Evolutionary conservation across 2,888 invertebrate genomes (phyloP), one percentile per base, ranked within the genome.

Genomic region (Palloptera scutellata): DNA sequence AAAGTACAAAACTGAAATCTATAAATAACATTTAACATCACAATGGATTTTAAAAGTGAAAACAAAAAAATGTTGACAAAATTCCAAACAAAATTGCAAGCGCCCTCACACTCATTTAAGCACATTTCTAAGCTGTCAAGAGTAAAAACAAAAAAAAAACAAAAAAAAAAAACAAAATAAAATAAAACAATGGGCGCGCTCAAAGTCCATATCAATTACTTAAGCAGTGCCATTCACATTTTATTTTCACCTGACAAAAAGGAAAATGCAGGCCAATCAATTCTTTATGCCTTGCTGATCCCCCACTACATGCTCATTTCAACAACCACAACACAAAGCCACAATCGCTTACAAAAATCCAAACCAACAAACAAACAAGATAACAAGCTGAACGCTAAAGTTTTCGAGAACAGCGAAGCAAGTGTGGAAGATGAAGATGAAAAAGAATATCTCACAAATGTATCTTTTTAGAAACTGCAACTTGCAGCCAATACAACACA

Each of bases 191-290:
- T 66, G 65, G 40, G 48, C 64, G 6, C 6, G 6, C 30, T 6
- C 2, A 30, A 30, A 66, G 82, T 80, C 82, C 82, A 82, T 81
- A 81, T 81, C 81, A 81, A 81, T 81, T 81, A 81, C 81, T 80
- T 81, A 79, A 79, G 77, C 82, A 79, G 81, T 80, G 78, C 80
- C 78, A 78, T 77, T 78, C 80, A 81, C 59, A 42, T 54, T 80
- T 81, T 80, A 78, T 80, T 81, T 82, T 82, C 81, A 82, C 81
- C 81, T 81, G 82, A 82, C 79, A 79, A 79, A 78, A 77, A 77
- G 13, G 72, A 74, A 75, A 76, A 75, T 77, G 74, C 75, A 79
- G 78, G 79, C 79, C 79, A 80, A 81, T 79, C 81, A 81, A 81
- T 80, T 77, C 69, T 68, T 66, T 48, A 62, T 51, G 64, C 64